phyloP scores from a whole-genome alignment of 1,140 invertebrate species.

The Atta texana region DNA sequence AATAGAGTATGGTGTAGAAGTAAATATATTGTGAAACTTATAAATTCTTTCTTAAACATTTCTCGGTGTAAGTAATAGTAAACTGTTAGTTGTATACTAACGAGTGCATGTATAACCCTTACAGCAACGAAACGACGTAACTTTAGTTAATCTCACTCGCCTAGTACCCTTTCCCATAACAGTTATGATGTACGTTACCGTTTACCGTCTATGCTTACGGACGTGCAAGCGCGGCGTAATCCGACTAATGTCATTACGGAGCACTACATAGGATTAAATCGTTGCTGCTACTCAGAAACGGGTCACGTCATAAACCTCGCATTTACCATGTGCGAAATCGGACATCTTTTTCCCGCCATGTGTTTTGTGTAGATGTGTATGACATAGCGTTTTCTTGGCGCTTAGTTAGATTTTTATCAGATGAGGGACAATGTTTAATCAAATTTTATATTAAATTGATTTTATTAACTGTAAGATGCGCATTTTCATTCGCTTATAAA shows the following conservation, averaged over 20 bases:
- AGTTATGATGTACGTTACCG: constrained; percentile 74
- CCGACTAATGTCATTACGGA: constrained; percentile 73
- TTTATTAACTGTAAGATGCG: constrained; percentile 3
- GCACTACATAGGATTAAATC: constrained; percentile 72
- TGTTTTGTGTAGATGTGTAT: constrained; percentile 25
- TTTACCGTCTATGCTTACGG: constrained; percentile 67
- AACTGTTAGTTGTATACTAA: constrained; percentile 44
- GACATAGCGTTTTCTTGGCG: constrained; percentile 27
- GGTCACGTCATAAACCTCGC: constrained; percentile 68
- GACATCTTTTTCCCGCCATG: constrained; percentile 50
- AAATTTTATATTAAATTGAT: constrained; percentile 35
- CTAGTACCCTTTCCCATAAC: constrained; percentile 65
- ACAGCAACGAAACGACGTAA: constrained; percentile 63
- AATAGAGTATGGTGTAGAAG: background rate
- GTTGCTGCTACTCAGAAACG: constrained; percentile 56
- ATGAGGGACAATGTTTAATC: background rate
- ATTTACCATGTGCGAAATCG: constrained; percentile 50
- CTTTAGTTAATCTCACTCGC: constrained; percentile 71
- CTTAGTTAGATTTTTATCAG: constrained; percentile 30
- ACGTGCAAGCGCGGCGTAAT: constrained; percentile 67
- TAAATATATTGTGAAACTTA: background rate
- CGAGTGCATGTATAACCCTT: constrained; percentile 53
- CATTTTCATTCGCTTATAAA: background rate
- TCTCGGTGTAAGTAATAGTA: constrained; percentile 1
- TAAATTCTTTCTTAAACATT: constrained; percentile 19